Evolutionary conservation across 1,140 invertebrate genomes (phyloP), one percentile per base, ranked within the genome.

Genomic region (Lepidurus packardi): DNA sequence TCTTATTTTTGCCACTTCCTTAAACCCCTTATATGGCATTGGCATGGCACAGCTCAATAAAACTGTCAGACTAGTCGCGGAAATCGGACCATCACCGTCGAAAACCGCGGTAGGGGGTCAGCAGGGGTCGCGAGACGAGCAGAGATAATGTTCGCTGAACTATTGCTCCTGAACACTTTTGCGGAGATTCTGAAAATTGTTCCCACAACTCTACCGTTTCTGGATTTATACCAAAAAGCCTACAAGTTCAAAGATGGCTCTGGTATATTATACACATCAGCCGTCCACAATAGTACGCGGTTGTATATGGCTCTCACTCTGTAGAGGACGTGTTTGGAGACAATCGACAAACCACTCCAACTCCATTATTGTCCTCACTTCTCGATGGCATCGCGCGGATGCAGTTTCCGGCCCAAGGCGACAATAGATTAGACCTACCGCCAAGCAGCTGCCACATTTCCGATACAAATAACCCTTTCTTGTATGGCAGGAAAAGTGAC

Each of bases 381-480:
- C 21, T 65, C 53, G 53, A 13, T 21, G 21, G 53, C 53, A 65
- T 65, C 21, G 53, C 53, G 53, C 53, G 13, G 53, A 65, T 65
- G 53, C 13, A 21, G 53, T 65, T 65, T 65, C 53, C 53, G 53
- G 53, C 53, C 53, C 53, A 65, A 65, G 53, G 53, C 53, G 53
- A 65, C 53, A 65, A 65, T 65, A 65, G 53, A 65, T 65, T 65
- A 21, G 53, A 65, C 53, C 53, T 65, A 65, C 53, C 53, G 53
- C 53, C 53, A 65, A 65, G 53, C 53, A 65, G 53, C 53, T 65
- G 53, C 53, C 53, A 65, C 53, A 65, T 65, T 65, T 65, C 53
- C 53, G 53, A 65, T 65, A 65, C 53, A 65, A 65, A 65, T 65
- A 65, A 65, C 53, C 53, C 53, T 65, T 65, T 65, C 53, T 65